A percentile compares a stretch with the other conserved stretches of the same genome.
These are phyloP conservation scores for Hoplias malabaricus DNA, from an alignment of 2,113 vertebrate species.

Conservation along the genomic window DNA sequence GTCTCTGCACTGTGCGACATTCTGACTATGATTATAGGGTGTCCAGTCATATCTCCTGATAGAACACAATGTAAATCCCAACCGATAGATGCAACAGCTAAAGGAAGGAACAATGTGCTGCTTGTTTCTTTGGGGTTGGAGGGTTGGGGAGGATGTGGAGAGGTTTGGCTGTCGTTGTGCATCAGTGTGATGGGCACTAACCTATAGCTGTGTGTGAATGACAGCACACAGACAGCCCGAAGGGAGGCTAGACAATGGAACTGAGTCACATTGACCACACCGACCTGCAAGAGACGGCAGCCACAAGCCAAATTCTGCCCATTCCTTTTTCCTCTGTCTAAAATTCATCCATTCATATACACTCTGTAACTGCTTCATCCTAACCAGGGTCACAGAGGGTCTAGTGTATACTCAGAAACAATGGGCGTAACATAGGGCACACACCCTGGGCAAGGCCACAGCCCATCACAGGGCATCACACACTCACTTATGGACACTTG, in stretches of 20 bases:
- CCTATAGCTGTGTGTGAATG: background rate
- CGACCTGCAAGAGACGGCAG: background rate
- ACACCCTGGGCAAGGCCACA: no score
- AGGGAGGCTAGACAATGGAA: background rate
- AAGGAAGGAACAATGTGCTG: background rate
- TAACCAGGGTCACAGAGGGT: no score
- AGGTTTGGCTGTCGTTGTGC: background rate
- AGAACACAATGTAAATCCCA: background rate
- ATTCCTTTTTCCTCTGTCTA: conserved; percentile 2
- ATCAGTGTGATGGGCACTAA: background rate
- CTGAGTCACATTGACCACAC: background rate
- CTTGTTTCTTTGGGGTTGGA: background rate
- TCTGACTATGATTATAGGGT: background rate
- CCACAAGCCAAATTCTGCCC: background rate
- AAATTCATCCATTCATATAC: no score
- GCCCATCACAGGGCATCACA: no score
- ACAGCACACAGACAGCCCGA: background rate
- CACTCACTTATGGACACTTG: no score
- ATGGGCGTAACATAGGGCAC: no score
- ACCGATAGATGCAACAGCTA: background rate
- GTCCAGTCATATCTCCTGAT: background rate
- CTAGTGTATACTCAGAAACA: no score
- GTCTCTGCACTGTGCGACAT: background rate
- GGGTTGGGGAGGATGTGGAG: background rate
- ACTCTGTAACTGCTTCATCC: no score